These are phyloP conservation scores for Geopemphigus sp. DNA, from an alignment of 1,140 invertebrate species.

Conservation along the genomic window DNA sequence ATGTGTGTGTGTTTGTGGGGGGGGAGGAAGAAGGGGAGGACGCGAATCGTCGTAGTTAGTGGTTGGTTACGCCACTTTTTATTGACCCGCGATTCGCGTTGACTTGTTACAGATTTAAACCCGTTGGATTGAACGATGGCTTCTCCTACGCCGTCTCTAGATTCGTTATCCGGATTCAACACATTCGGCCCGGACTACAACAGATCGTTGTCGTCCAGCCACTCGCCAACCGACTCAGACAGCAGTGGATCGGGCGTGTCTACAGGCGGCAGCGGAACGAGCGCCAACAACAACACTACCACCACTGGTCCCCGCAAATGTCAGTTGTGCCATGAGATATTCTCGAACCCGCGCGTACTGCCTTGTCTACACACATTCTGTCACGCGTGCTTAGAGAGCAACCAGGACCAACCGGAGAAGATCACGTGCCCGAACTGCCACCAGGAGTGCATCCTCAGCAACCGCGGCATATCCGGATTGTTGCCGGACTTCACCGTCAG, in stretches of 20 bases:
- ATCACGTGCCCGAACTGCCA: constrained; percentile 79
- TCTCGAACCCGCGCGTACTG: constrained; percentile 69
- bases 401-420: constrained; percentile 72
- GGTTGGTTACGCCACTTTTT: too few relatives aligned
- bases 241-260: constrained; percentile 66
- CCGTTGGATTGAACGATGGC: constrained; percentile 68
- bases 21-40: too few relatives aligned
- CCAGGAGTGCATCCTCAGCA: constrained; percentile 65
- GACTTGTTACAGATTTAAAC: constrained; percentile 64
- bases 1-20: too few relatives aligned
- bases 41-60: too few relatives aligned
- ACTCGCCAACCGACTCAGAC: constrained; percentile 77
- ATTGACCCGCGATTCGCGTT: constrained; percentile 45
- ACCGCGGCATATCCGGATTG: constrained; percentile 63
- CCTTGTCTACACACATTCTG: constrained; percentile 83
- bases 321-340: constrained; percentile 76
- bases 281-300: constrained; percentile 65
- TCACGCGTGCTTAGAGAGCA: constrained; percentile 73
- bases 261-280: constrained; percentile 60
- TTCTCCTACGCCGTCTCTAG: constrained; percentile 83
- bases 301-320: constrained; percentile 79
- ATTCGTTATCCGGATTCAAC: constrained; percentile 80
- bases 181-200: constrained; percentile 69
- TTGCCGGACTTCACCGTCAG: constrained; percentile 68
- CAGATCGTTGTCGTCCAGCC: constrained; percentile 61